phyloP scores from a whole-genome alignment of 2,888 invertebrate genomes.

The Entomobrya multifasciata region DNA sequence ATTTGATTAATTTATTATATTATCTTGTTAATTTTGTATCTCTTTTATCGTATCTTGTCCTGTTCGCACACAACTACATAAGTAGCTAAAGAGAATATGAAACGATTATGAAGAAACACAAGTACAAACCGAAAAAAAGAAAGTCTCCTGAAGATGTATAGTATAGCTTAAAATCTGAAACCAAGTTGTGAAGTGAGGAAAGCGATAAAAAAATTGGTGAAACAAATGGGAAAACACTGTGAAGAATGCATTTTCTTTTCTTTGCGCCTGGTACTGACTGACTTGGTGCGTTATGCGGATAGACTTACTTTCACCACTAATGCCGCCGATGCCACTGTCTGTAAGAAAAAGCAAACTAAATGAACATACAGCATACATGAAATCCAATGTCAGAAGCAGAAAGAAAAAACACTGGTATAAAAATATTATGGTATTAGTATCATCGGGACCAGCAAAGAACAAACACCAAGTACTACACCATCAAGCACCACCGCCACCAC shows the following conservation, averaged over 20 bases:
- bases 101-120: neutral
- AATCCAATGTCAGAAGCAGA: neutral
- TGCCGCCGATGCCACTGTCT: conserved; percentile 4
- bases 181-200: too few relatives aligned
- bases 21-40: conserved; percentile 61
- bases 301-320: conserved; percentile 27
- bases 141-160: neutral
- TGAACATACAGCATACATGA: neutral
- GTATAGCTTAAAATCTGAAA: too few relatives aligned
- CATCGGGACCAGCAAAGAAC: neutral
- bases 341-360: too few relatives aligned
- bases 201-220: neutral
- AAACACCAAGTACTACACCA: neutral
- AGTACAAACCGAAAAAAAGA: neutral
- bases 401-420: neutral
- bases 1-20: too few relatives aligned
- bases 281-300: conserved; percentile 56
- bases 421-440: neutral
- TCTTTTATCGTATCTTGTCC: neutral
- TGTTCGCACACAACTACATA: conserved; percentile 37
- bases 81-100: neutral
- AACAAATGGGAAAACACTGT: conserved; percentile 15
- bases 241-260: conserved; percentile 57
- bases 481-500: conserved; percentile 7
- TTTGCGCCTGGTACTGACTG: conserved; percentile 52